These are phyloP conservation scores for Vidua macroura DNA, from an alignment of 2,113 vertebrate species.

Conservation along the genomic window DNA sequence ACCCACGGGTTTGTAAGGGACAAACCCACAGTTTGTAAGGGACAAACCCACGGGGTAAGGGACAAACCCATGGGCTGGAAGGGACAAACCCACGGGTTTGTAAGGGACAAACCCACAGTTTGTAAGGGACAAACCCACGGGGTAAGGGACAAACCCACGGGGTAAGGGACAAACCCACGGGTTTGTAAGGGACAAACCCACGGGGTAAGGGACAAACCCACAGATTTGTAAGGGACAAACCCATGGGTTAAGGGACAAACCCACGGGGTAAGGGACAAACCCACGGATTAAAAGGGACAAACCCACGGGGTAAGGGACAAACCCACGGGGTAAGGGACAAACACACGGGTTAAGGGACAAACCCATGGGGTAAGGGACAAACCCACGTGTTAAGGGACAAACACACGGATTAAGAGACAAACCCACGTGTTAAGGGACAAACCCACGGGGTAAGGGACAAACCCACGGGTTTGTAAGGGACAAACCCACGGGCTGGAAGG, in stretches of 20 bases:
- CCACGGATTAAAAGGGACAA: not conserved
- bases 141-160: not conserved
- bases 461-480: not conserved
- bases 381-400: not conserved
- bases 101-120: not conserved
- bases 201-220: too few relatives aligned
- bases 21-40: too few relatives aligned
- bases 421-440: not conserved
- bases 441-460: not conserved
- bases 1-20: too few relatives aligned
- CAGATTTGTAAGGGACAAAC: not conserved
- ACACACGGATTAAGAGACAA: fast-evolving
- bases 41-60: fast-evolving
- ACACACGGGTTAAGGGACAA: not conserved
- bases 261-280: not conserved
- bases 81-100: not conserved
- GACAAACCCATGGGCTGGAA: not conserved
- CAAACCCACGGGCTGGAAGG: not conserved
- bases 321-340: not conserved
- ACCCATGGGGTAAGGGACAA: fast-evolving
- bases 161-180: fast-evolving
- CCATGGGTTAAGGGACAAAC: not conserved
- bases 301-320: not conserved
- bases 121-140: not conserved
- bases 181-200: not conserved